Base-by-base conservation (phyloP, 1,140 invertebrate genomes). In the Protaetia brevitarsis region DNA sequence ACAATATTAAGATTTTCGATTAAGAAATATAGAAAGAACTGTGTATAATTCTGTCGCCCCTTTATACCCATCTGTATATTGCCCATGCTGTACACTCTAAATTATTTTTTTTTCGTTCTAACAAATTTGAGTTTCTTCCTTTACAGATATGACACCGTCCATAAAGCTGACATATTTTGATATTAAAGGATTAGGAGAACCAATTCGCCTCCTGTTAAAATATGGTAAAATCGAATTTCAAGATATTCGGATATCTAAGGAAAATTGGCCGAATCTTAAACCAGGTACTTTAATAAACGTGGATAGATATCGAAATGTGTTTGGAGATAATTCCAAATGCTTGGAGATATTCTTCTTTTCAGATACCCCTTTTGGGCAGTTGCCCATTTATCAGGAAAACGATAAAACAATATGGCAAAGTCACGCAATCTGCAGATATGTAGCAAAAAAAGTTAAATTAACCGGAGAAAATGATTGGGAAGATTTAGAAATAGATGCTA, bases 311-410 rank as follows among this genome's bases (percentile, higher is more conserved):
- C 5, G 11, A n/a, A 10, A 34, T 34, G 31, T n/a, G 31, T 34
- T 34, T 34, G n/a, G 31, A 34, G n/a, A n/a, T 10, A 28, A 30
- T 29, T 19, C 26, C 21, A 3, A 21, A 21, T 34, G 31, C 21
- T 51, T 2, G 1, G 8, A 31, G 13, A 2, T 59, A 34, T 36
- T 34, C 5, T 21, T 29, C 30, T 65, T 64, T 0, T 3, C 29
- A 90, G 89, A 77, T 16, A 86, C 84, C 77, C 90, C 90, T 21
- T 90, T 87, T 77, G 89, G 89, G 5, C 86, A 90, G 76, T 76
- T 91, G 41, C 91, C 91, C 0, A 80, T 91, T 6, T 75, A 93
- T 56, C 87, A 89, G 74, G 79, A 89, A 8, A 87, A 92, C 72
- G 90, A 86, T 7, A 86, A 87, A 70, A 76, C 80, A 62, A 75